Percentiles rank a stretch among this genome's conserved stretches.
These are phyloP conservation scores for Actinia equina DNA, from an alignment of 64 coral and sea anemone species.

Conservation along the genomic window DNA sequence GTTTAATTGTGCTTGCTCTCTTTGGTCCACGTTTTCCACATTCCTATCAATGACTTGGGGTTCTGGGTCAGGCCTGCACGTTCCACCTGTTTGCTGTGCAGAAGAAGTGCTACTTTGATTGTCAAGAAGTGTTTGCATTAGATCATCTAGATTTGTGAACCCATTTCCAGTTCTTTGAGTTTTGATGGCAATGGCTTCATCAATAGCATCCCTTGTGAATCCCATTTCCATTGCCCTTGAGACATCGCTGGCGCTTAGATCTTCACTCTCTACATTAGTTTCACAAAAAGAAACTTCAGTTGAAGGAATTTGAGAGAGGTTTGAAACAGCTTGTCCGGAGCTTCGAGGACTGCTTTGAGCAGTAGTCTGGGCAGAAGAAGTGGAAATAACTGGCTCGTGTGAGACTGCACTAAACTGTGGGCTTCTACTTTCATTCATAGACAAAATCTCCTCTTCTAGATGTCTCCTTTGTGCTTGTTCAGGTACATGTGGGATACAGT, in stretches of 20 bases:
- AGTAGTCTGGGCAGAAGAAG: background rate
- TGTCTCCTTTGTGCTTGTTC: background rate
- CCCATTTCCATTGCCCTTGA: slow-evolving; percentile 56
- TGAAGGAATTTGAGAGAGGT: background rate
- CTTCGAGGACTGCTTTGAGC: background rate
- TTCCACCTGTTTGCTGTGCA: background rate
- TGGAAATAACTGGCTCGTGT: background rate
- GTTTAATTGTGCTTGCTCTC: background rate
- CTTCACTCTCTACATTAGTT: background rate
- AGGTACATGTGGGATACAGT: background rate
- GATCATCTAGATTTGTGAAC: slow-evolving; percentile 45
- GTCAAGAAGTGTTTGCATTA: slow-evolving; percentile 66
- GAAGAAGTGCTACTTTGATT: slow-evolving; percentile 1
- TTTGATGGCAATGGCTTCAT: slow-evolving; percentile 50
- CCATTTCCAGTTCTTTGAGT: slow-evolving; percentile 39
- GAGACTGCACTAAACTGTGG: background rate
- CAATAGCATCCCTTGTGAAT: slow-evolving; percentile 48
- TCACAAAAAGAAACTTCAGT: background rate
- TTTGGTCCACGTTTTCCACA: background rate
- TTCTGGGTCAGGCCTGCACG: background rate
- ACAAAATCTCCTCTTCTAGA: background rate
- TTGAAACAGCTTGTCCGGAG: background rate
- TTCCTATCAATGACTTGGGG: background rate
- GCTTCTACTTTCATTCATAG: background rate
- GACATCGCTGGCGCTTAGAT: slow-evolving; percentile 21